A percentile compares a stretch with the other conserved stretches of the same genome.
phyloP scores from a whole-genome alignment of 2,888 invertebrate species.

The Lutraria lutraria region DNA sequence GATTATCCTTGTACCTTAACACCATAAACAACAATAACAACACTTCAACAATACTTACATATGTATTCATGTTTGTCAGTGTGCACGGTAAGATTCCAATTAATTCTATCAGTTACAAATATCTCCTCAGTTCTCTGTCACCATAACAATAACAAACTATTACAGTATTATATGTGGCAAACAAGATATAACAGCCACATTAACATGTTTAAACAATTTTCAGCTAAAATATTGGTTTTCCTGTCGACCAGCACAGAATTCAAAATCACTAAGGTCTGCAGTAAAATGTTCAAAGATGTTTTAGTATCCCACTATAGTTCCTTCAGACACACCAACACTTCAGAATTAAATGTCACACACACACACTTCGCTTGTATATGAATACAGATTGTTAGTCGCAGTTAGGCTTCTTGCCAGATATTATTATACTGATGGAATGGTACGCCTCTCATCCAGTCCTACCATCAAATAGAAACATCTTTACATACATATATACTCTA shows the following conservation, averaged over 20 bases:
- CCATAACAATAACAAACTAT: background rate
- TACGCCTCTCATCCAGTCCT: background rate
- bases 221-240: constrained; percentile 1
- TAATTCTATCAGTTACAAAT: background rate
- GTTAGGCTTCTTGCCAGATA: constrained; percentile 1
- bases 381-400: background rate
- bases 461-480: background rate
- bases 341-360: background rate
- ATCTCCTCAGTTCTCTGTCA: background rate
- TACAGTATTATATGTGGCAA: background rate
- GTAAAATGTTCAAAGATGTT: background rate
- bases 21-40: background rate
- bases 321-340: background rate
- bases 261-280: background rate
- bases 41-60: background rate
- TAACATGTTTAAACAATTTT: background rate
- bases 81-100: background rate
- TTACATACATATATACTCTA: background rate
- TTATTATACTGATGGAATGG: background rate
- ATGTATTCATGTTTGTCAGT: background rate
- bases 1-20: background rate
- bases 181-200: background rate
- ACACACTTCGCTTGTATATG: background rate
- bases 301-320: background rate
- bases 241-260: background rate